Base-by-base conservation (phyloP, 1,140 invertebrate genomes). In the Solenopsis fugax region DNA sequence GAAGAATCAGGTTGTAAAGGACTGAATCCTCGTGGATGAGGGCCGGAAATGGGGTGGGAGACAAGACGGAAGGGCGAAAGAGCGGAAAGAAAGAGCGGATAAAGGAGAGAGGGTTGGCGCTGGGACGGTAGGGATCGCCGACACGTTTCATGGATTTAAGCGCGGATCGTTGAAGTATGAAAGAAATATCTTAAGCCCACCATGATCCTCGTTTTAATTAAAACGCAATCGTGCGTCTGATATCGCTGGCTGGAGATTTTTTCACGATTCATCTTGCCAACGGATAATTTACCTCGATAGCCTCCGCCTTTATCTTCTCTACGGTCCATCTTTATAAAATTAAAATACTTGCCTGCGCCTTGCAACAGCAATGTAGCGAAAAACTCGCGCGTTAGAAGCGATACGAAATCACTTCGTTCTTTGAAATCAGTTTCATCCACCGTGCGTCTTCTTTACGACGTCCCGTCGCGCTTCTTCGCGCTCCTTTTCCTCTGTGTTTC, bases 161-260 rank as follows among this genome's bases (percentile, higher is more conserved):
- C 82, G 12, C 58, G 45, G 65, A 87, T 89, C 89, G 90, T 91
- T 91, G 89, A 93, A 90, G 90, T 92, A 93, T 93, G 92, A 93
- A 93, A 93, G 92, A 93, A 93, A 93, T 93, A 93, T 93, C 93
- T 93, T 93, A 89, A 92, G 91, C 90, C 90, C 88, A 73, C 45
- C 72, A 60, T 92, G 85, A 93, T 92, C 89, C 91, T 58, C 67
- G 91, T 80, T 93, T 93, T 93, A 93, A 93, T 93, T 93, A 93
- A 93, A 93, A 93, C 87, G 93, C 93, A 91, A 93, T 93, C 92
- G 88, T 86, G 86, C 87, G 86, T 88, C 90, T 88, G 89, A 92
- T 93, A 89, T 88, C 50, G 29, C 71, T 45, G 77, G 86, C 86
- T 21, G 88, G 29, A 91, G 87, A 93, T 91, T 91, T 88, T 88